Conservation (phyloP, 2,113 vertebrate species). For the Cynopterus brachyotis region DNA sequence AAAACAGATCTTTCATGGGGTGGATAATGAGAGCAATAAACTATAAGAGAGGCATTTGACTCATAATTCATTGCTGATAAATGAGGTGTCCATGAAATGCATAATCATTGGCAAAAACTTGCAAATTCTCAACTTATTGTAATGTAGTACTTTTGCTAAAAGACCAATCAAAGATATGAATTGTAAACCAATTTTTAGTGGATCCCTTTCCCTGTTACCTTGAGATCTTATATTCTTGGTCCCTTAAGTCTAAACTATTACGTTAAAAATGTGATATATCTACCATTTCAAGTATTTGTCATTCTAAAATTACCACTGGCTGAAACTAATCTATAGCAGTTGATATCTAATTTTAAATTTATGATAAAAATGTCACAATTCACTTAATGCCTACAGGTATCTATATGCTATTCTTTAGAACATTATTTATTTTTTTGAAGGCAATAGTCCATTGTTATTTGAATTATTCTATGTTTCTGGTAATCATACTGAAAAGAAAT, state of each 20-base stretch:
- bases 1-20: slow-evolving; percentile 93
- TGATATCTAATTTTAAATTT: slow-evolving; percentile 73
- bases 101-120: slow-evolving; percentile 80
- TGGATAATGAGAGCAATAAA: slow-evolving; percentile 98
- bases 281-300: slow-evolving; percentile 72
- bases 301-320: slow-evolving; percentile 59
- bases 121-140: slow-evolving; percentile 73
- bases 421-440: slow-evolving; percentile 76
- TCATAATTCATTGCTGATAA: slow-evolving; percentile 97
- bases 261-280: slow-evolving; percentile 56
- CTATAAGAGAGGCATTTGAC: slow-evolving; percentile 90
- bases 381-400: slow-evolving; percentile 57
- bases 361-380: slow-evolving; percentile 48
- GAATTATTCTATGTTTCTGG: slow-evolving; percentile 78
- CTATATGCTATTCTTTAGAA: slow-evolving; percentile 60
- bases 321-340: slow-evolving; percentile 65
- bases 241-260: slow-evolving; percentile 24
- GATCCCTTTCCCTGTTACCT: slow-evolving; percentile 65
- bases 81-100: slow-evolving; percentile 93
- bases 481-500: slow-evolving; percentile 82
- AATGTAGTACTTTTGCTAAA: slow-evolving; percentile 89
- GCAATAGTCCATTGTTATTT: slow-evolving; percentile 74
- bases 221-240: slow-evolving; percentile 49
- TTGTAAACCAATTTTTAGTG: slow-evolving; percentile 69
- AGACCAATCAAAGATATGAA: slow-evolving; percentile 87